Evolutionary conservation across 2,888 invertebrate species (phyloP), one percentile per base, ranked within the genome.

Genomic region (Emesis russula): DNA sequence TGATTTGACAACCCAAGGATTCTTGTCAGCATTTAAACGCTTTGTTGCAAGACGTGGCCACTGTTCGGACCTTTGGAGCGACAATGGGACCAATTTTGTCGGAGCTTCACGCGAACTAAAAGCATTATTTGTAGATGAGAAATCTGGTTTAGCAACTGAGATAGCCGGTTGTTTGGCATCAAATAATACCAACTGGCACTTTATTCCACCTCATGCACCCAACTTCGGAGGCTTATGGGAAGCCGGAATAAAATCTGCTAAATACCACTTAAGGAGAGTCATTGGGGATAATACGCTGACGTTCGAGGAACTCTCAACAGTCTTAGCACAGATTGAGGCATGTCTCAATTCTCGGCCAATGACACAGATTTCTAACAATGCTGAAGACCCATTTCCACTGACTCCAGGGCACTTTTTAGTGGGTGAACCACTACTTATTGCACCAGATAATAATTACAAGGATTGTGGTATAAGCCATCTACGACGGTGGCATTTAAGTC

Each of bases 1-100:
- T 33, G 88, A 88, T 41, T 13, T 96, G 3, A 88, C 94, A 7
- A 85, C 95, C 1, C 88, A 95, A 76, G 91, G 90, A 1, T 90
- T 90, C 44, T 48, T 90, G 2, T 83, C 86, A 5, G 89, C 88
- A 5, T 91, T 88, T 18, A 79, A 71, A 33, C 66, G 85, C 3
- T 83, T 90, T 71, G 74, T 82, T 1, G 44, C 87, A 2, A 53
- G 87, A 53, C 44, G 91, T 33, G 91, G 89, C 2, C 81, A 81
- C 44, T 81, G 83, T 83, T 75, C 53, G 13, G 41, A 85, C 58
- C 36, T 85, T 3, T 81, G 81, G 77, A 85, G 85, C 33, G 85
- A 85, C 11, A 81, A 85, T 44, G 81, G 74, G 1, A 25, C 73
- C 3, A 81, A 85, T 31, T 81, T 85, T 18, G 71, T 78, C 5